Base-by-base conservation (phyloP, 2,797 vertebrate genomes). In the Coranthus polyacanthus region DNA sequence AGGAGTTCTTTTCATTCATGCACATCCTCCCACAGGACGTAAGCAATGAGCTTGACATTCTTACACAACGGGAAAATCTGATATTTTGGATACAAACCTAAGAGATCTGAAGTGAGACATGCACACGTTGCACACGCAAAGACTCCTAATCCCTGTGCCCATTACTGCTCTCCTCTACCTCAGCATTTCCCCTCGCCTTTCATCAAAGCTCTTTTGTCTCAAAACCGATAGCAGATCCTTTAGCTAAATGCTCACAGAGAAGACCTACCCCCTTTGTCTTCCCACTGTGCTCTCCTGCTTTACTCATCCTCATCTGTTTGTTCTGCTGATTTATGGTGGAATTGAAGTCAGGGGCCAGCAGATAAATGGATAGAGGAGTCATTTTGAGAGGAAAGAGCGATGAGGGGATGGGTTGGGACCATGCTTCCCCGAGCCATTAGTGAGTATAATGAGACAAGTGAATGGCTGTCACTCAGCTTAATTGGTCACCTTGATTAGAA, bases 401-500 rank as follows among this genome's bases (percentile, higher is more conserved):
- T 79, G 70, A 81, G 78, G 73, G 65, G 53, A 72, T 52, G 65
- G 68, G 78, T 68, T 29, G 57, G 51, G 72, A 68, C 70, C 38
- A 12, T 43, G 63, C 63, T 46, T 71, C 50, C 61, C 45, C 6
- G 39, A 85, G 78, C 81, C 82, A 88, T 90, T 89, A 85, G 77
- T 0, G 22, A 51, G 42, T 50, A 74, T 88, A 86, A 86, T 87
- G 83, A 87, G 78, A 77, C 78, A 29, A 56, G 54, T 70, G 75
- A 88, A 80, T 69, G 75, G 71, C 75, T 84, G 83, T 87, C 87
- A 83, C 68, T 90, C 88, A 73, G 37, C 34, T 60, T 90, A 87
- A 90, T 92, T 86, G 86, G 76, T 62, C 62, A 71, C 67, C 75
- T 79, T 85, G 81, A 86, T 88, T 85, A 77, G 72, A 75, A 71